Conservation (phyloP, 2,888 invertebrate species). For the Rutpela maculata region DNA sequence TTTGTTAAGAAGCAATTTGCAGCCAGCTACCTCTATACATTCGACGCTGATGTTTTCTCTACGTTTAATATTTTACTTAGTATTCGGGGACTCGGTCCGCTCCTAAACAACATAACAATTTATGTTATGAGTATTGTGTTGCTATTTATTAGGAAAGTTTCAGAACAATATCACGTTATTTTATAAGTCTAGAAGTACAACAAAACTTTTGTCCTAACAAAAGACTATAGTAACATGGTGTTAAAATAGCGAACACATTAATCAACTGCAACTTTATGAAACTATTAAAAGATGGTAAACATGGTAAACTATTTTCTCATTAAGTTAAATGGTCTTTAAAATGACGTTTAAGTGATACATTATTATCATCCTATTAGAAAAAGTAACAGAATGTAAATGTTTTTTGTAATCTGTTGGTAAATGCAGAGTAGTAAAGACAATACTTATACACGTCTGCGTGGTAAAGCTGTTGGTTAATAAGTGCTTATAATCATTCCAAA, state of each 20-base stretch:
- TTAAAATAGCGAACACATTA: constrained; percentile 47
- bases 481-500: too few relatives aligned
- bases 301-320: constrained; percentile 8
- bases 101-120: constrained; percentile 8
- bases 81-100: constrained; percentile 14
- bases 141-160: constrained; percentile 63
- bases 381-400: too few relatives aligned
- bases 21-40: neutral
- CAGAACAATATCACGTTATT: constrained; percentile 51
- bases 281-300: constrained; percentile 26
- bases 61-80: constrained; percentile 38
- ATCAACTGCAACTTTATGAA: constrained; percentile 52
- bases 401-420: too few relatives aligned
- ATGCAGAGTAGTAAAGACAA: too few relatives aligned
- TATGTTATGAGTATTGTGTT: constrained; percentile 49
- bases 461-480: too few relatives aligned
- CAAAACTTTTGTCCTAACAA: constrained; percentile 53
- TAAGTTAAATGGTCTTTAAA: too few relatives aligned
- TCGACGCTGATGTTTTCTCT: neutral
- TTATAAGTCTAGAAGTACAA: constrained; percentile 49
- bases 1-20: neutral
- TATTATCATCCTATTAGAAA: too few relatives aligned
- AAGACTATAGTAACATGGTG: constrained; percentile 55
- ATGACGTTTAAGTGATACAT: too few relatives aligned
- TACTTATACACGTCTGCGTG: too few relatives aligned